phyloP scores from a whole-genome alignment of 2,113 vertebrate species.

The Coptodon bakossiorum region DNA sequence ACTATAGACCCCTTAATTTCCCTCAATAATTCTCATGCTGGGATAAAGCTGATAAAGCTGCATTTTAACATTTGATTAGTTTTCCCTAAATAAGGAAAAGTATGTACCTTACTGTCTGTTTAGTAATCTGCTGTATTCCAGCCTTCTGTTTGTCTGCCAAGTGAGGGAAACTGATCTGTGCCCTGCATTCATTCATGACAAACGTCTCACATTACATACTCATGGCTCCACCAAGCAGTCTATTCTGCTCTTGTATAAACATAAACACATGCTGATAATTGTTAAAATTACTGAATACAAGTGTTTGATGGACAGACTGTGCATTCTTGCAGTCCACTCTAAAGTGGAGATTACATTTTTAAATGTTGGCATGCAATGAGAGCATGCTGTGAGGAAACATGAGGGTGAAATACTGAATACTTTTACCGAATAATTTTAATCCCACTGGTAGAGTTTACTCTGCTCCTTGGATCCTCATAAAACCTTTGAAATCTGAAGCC shows the following conservation, averaged over 20 bases:
- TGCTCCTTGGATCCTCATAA: background rate
- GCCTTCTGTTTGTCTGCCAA: background rate
- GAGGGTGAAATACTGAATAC: background rate
- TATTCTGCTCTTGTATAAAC: background rate
- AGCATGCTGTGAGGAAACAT: background rate
- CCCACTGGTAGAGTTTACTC: conserved; percentile 12
- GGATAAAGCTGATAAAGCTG: background rate
- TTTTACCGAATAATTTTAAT: conserved; percentile 24
- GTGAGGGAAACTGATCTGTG: conserved; percentile 45
- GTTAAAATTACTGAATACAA: background rate
- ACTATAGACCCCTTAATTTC: background rate
- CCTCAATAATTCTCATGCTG: background rate
- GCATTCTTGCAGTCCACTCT: background rate
- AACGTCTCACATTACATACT: conserved; percentile 49
- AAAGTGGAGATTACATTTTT: background rate
- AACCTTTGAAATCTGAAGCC: conserved; percentile 7
- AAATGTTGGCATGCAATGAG: background rate
- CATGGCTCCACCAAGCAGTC: background rate
- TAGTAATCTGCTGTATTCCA: background rate
- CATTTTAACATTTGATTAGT: background rate
- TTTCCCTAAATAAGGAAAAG: fast-evolving
- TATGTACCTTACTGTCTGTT: background rate
- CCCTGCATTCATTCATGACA: conserved; percentile 58
- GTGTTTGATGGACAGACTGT: background rate
- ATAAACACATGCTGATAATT: background rate